Percentiles rank a stretch among this genome's conserved stretches.
Conservation (phyloP, 2,797 vertebrate genomes). For the Manis pentadactyla region DNA sequence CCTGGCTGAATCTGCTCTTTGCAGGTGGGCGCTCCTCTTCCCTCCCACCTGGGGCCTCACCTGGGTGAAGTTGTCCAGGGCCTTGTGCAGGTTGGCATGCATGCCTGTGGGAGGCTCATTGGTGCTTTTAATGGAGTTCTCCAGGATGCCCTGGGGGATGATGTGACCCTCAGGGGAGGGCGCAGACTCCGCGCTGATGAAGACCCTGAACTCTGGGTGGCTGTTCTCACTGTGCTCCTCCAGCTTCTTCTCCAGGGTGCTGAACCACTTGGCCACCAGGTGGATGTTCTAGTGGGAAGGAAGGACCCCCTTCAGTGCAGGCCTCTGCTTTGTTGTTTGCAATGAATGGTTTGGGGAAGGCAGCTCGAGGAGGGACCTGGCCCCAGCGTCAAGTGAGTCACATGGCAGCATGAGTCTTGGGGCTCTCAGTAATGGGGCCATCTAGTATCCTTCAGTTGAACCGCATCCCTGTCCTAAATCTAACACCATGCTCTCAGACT, state of each 20-base stretch:
- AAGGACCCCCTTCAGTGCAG: neutral
- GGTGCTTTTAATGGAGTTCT: conserved; percentile 97
- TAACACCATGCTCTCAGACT: neutral
- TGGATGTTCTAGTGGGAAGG: conserved; percentile 93
- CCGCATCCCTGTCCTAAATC: neutral
- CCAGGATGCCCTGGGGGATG: conserved; percentile 96
- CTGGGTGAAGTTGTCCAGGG: conserved; percentile 97
- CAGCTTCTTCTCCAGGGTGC: conserved; percentile 93
- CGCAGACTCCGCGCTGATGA: conserved; percentile 95
- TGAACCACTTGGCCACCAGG: conserved; percentile 95
- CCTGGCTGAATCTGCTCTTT: neutral
- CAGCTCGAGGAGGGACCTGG: neutral
- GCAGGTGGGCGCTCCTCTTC: rapidly evolving
- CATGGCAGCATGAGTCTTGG: neutral
- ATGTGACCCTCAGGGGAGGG: conserved; percentile 91
- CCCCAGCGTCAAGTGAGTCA: neutral
- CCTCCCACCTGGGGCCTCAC: conserved; percentile 81
- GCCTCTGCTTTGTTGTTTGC: neutral
- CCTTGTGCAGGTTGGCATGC: conserved; percentile 96
- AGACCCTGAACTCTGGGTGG: conserved; percentile 92
- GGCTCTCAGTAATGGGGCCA: neutral
- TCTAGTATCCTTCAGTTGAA: neutral
- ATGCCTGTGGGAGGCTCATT: conserved; percentile 95
- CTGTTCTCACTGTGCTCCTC: conserved; percentile 91
- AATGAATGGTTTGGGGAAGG: neutral